phyloP scores from a whole-genome alignment of 2,113 vertebrate species.

The Hucho hucho region DNA sequence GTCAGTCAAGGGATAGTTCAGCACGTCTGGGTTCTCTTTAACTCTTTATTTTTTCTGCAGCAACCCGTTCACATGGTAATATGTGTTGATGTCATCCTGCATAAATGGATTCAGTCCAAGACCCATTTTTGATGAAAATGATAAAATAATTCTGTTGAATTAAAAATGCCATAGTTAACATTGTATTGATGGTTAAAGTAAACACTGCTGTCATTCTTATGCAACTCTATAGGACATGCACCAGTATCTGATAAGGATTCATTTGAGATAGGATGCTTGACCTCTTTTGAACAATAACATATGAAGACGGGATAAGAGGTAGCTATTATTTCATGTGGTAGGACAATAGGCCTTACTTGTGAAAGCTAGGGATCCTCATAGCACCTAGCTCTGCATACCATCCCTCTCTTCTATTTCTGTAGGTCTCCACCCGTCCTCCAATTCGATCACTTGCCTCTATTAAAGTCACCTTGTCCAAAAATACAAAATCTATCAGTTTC shows the following conservation, averaged over 20 bases:
- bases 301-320: background rate
- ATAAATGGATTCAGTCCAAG: conserved; percentile 64
- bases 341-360: conserved; percentile 55
- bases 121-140: conserved; percentile 52
- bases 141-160: conserved; percentile 68
- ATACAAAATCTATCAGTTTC: background rate
- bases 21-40: conserved; percentile 59
- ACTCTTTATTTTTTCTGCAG: conserved; percentile 60
- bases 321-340: background rate
- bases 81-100: conserved; percentile 75
- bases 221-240: background rate
- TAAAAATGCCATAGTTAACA: background rate
- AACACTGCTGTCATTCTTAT: background rate
- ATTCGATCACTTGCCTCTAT: conserved; percentile 76
- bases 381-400: conserved; percentile 84
- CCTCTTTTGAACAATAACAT: background rate
- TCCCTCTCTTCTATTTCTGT: conserved; percentile 72
- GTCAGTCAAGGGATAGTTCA: conserved; percentile 66
- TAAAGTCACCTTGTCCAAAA: conserved; percentile 75
- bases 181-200: background rate
- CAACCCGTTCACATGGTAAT: conserved; percentile 65
- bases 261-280: background rate
- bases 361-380: conserved; percentile 82
- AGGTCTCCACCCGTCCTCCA: conserved; percentile 82
- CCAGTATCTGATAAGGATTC: background rate